phyloP scores from a whole-genome alignment of 1,140 invertebrate genomes.

The Drosophila sucinea region DNA sequence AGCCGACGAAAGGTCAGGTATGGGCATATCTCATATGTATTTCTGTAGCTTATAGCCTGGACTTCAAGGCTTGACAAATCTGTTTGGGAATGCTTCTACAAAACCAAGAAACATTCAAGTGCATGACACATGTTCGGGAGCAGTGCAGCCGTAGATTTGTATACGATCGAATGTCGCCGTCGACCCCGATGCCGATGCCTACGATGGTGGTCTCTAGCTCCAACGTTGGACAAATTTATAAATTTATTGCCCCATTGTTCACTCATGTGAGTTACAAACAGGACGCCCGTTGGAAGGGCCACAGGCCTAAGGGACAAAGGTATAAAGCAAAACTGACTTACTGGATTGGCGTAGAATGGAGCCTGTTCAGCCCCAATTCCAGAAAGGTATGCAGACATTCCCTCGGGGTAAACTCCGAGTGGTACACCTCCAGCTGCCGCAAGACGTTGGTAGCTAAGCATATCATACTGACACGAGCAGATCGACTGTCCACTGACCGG shows the following conservation, averaged over 20 bases:
- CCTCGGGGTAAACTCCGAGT: slow-evolving; percentile 88
- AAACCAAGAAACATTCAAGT: slow-evolving; percentile 24
- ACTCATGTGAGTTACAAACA: slow-evolving; percentile 74
- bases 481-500: slow-evolving; percentile 95
- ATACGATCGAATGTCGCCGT: slow-evolving; percentile 73
- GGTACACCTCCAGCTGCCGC: slow-evolving; percentile 87
- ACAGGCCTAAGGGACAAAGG: not conserved
- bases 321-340: slow-evolving; percentile 84
- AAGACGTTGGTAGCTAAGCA: slow-evolving; percentile 91
- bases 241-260: slow-evolving; percentile 80
- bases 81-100: slow-evolving; percentile 44
- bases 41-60: slow-evolving; percentile 27
- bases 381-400: slow-evolving; percentile 91
- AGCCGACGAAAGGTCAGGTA: slow-evolving; percentile 56
- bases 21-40: slow-evolving; percentile 47
- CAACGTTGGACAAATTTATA: slow-evolving; percentile 76
- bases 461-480: slow-evolving; percentile 95
- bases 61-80: slow-evolving; percentile 68
- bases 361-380: slow-evolving; percentile 91
- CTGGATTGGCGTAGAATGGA: slow-evolving; percentile 91
- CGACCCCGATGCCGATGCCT: slow-evolving; percentile 29
- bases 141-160: slow-evolving; percentile 41
- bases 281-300: slow-evolving; percentile 3
- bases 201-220: slow-evolving; percentile 62
- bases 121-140: slow-evolving; percentile 64